Base-by-base conservation (phyloP, 1,140 invertebrate species). In the Drosophila yakuba region DNA sequence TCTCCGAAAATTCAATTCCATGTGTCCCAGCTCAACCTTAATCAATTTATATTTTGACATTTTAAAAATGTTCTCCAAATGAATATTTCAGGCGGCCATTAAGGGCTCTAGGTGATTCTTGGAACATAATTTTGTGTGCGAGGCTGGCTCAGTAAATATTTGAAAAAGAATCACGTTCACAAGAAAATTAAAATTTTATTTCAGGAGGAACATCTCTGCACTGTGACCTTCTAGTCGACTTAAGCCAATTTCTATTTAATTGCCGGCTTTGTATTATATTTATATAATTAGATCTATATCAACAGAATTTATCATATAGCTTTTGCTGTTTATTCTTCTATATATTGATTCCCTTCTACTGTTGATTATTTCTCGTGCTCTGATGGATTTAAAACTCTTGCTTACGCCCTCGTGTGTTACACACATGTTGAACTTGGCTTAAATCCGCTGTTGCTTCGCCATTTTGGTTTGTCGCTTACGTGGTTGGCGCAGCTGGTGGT, bases 31-130 rank as follows among this genome's bases (percentile, higher is more conserved):
- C 60, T 66, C 54, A 28, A 47, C 62, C 45, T 52, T 41, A 67
- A 73, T 68, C 69, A 67, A 73, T 74, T 74, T 66, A 75, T 66
- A 17, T 7, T 25, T 54, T 15, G 28, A 47, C 28, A 28, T 75
- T 74, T 36, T 41, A 38, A 36, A 8, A 32, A 43, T 23, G 66
- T 11, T 12, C 14, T 28, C 20, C 38, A 7, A 32, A 62, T 73
- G 17, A 67, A 72, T 72, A 57, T 67, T 72, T 72, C 7, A 72
- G 20, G 15, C 5, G 14, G 1, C 20, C 45, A 72, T 67, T 51
- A 67, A 14, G 39, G 12, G 39, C 17, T n/a, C 12, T 48, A n/a
- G n/a, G 0, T 15, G 28, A 17, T 50, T 44, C 11, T 5, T 32
- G 35, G 15, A 25, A 58, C 36, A 32, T 20, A 48, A 38, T 17